Conservation (phyloP, 1,140 invertebrate genomes). For the Drosophila truncata region DNA sequence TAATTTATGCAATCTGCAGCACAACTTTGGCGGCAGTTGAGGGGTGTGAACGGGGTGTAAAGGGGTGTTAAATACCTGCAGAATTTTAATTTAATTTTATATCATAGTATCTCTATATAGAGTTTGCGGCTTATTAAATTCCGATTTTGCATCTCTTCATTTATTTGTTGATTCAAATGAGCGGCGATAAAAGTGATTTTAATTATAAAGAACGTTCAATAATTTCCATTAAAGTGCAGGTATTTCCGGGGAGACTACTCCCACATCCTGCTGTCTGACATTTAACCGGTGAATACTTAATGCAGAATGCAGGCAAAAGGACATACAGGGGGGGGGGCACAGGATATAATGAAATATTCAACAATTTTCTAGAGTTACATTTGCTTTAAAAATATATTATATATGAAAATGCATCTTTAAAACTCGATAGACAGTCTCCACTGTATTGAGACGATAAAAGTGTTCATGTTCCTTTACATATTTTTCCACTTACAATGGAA, state of each 20-base stretch:
- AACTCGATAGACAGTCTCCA: neutral
- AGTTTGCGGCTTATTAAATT: slow-evolving; percentile 30
- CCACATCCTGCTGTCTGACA: neutral
- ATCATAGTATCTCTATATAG: slow-evolving; percentile 4
- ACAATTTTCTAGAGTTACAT: neutral
- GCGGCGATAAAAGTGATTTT: slow-evolving; percentile 11
- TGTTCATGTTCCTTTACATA: slow-evolving; percentile 14
- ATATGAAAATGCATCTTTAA: no score
- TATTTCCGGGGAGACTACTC: neutral
- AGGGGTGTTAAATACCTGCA: slow-evolving; percentile 16
- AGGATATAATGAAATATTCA: neutral
- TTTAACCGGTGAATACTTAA: slow-evolving; percentile 19
- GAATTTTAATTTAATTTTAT: slow-evolving; percentile 24
- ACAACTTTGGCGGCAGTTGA: neutral
- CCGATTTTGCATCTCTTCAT: slow-evolving; percentile 13
- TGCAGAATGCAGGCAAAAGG: slow-evolving; percentile 7
- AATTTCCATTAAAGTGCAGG: slow-evolving; percentile 9
- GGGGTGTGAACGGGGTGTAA: neutral
- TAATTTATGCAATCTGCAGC: slow-evolving; percentile 47
- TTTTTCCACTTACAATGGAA: slow-evolving; percentile 19
- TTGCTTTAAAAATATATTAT: no score
- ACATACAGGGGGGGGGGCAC: neutral
- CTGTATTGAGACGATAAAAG: slow-evolving; percentile 4
- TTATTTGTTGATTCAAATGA: slow-evolving; percentile 8
- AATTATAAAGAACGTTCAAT: slow-evolving; percentile 13